Evolutionary conservation across 2,888 invertebrate species (phyloP), one percentile per base, ranked within the genome.

Genomic region (Rhimphoctona megacephalus): DNA sequence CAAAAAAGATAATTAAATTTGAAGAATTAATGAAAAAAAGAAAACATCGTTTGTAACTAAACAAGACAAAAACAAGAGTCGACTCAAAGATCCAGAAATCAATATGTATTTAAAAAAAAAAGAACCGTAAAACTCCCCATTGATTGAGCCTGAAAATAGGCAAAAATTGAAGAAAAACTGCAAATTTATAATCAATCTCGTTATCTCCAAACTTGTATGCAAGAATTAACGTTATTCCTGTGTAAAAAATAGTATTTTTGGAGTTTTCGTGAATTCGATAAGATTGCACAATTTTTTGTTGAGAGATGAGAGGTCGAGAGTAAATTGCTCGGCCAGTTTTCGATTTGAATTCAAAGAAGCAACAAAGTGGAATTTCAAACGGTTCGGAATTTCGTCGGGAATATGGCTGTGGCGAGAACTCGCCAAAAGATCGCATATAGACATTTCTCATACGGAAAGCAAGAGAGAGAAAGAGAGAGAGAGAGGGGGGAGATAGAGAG

Each of bases 331-430:
- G 67, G 67, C 43, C 17, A 57, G 43, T 76, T 64, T 22, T 43
- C 79, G 39, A 67, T 76, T 54, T 39, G 67, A 25, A 25, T 54
- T 54, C 54, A 54, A 57, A 14, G 52, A 79, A 70, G 66, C 77
- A 39, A 33, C 69, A 33, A 30, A 54, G 57, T 70, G 79, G 57
- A 79, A 79, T 70, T 79, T 79, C 57, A 79, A 70, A 79, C 52
- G 54, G 69, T 54, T n/a, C 39, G 79, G 79, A 79, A 79, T 70
- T 79, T 79, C 69, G 79, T 57, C 22, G 52, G 52, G 66, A 30
- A 77, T 79, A 67, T 69, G 78, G 30, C 54, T 19, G 69, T 33
- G 78, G 69, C 78, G 54, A 69, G 69, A 36, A 79, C 69, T 79
- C 25, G 78, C 78, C 67, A 79, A 79, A 79, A 67, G 52, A 25